Conservation (phyloP, 2,888 invertebrate species). For the Geophilus truncorum region DNA sequence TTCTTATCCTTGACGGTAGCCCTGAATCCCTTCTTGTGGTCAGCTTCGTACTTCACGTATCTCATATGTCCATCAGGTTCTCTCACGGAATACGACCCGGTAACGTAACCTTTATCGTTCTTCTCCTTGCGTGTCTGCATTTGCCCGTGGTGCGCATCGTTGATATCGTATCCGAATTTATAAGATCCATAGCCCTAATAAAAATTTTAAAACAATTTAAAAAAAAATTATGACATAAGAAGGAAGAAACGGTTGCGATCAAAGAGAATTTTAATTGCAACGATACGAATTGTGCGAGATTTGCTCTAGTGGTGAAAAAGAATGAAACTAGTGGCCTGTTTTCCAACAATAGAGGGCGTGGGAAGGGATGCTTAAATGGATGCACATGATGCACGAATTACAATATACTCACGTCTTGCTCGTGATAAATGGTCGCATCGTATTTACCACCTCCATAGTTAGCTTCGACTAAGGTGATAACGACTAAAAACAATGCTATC, state of each 20-base stretch:
- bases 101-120: conserved; percentile 62
- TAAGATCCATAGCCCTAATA: conserved; percentile 69
- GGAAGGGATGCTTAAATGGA: not conserved
- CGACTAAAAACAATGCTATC: not conserved
- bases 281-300: not conserved
- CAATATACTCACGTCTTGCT: not conserved
- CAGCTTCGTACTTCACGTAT: conserved; percentile 67
- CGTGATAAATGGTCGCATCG: not conserved
- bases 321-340: not conserved
- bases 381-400: not conserved
- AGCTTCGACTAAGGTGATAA: not conserved
- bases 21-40: conserved; percentile 68
- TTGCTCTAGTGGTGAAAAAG: not conserved
- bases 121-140: conserved; percentile 67
- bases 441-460: not conserved
- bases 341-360: not conserved
- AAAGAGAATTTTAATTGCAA: not conserved
- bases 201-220: conserved; percentile 30
- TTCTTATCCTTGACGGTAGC: conserved; percentile 55
- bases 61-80: conserved; percentile 69
- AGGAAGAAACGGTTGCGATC: not conserved
- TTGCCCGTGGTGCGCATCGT: conserved; percentile 67
- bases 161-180: conserved; percentile 68
- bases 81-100: conserved; percentile 65
- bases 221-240: not conserved